phyloP scores from a whole-genome alignment of 92 coral and sea anemone genomes.

The Phenganax subtilis region DNA sequence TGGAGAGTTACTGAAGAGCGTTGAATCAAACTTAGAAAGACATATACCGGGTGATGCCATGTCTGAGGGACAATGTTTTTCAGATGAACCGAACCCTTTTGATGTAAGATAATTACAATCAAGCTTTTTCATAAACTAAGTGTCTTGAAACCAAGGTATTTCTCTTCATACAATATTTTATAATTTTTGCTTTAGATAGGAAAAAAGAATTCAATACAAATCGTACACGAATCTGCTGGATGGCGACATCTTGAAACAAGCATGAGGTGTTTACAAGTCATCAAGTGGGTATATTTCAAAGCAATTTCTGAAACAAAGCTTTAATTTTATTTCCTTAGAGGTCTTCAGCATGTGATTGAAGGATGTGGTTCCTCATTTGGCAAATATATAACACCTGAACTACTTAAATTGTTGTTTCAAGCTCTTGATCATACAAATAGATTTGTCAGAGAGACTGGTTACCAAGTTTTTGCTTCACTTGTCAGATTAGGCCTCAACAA shows the following conservation, averaged over 20 bases:
- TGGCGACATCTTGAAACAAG: slow-evolving; percentile 98
- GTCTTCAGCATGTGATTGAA: slow-evolving; percentile 87
- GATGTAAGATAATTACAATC: slow-evolving; percentile 16
- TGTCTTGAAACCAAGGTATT: not conserved
- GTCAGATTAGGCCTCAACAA: slow-evolving; percentile 77
- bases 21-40: slow-evolving; percentile 79
- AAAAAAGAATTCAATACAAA: slow-evolving; percentile 73
- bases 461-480: slow-evolving; percentile 90
- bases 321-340: slow-evolving; percentile 47
- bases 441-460: slow-evolving; percentile 96
- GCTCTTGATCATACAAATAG: slow-evolving; percentile 90
- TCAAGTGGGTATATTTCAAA: too few species aligned
- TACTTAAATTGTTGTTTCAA: slow-evolving; percentile 84
- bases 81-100: slow-evolving; percentile 31
- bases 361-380: slow-evolving; percentile 88
- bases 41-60: slow-evolving; percentile 56
- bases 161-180: not conserved
- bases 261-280: slow-evolving; percentile 64
- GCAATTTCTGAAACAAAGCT: not conserved
- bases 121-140: not conserved
- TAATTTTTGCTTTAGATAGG: slow-evolving; percentile 21
- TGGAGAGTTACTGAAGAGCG: slow-evolving; percentile 63
- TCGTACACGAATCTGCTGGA: slow-evolving; percentile 96
- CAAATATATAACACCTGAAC: slow-evolving; percentile 69
- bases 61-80: slow-evolving; percentile 26